Conservation (phyloP, 2,888 invertebrate genomes). For the Aphodius granarius region DNA sequence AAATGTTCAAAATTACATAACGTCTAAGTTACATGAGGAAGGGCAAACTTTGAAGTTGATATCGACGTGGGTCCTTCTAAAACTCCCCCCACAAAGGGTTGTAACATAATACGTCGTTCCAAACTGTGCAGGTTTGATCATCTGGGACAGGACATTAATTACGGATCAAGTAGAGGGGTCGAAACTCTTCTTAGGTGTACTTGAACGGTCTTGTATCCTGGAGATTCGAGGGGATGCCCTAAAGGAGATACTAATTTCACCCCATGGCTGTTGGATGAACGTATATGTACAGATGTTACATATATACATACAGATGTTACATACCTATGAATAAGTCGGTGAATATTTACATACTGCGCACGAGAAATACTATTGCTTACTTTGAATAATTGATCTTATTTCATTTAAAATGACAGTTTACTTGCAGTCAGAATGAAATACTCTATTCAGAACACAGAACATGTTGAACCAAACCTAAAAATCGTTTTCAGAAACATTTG, state of each 20-base stretch:
- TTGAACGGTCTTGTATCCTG: conserved; percentile 27
- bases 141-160: conserved; percentile 31
- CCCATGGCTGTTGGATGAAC: neutral
- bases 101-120: conserved; percentile 21
- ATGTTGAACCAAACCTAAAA: no score
- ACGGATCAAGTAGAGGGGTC: conserved; percentile 34
- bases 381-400: no score
- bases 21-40: neutral
- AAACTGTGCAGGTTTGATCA: conserved; percentile 20
- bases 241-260: neutral
- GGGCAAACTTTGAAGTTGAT: neutral
- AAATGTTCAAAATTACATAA: no score
- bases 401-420: no score
- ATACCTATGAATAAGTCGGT: no score
- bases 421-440: no score
- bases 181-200: conserved; percentile 31
- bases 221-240: conserved; percentile 17
- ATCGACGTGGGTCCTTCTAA: neutral
- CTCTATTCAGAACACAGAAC: no score
- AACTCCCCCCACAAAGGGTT: neutral
- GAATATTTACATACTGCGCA: no score
- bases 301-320: no score
- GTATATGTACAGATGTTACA: no score
- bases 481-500: no score
- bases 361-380: no score